Base-by-base conservation (phyloP, 2,113 vertebrate species). In the Cephalopholis sonnerati region DNA sequence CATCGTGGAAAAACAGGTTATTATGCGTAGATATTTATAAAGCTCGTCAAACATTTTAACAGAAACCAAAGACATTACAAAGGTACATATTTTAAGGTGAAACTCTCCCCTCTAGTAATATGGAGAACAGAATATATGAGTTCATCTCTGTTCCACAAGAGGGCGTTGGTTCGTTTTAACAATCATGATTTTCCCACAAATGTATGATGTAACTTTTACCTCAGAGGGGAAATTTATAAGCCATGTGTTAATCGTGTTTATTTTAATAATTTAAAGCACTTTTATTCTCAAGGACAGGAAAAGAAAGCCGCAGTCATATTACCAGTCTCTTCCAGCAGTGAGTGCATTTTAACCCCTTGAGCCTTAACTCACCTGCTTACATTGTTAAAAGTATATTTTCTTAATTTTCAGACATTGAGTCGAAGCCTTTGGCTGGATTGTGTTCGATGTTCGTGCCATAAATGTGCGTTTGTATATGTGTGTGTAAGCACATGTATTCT, bases 41-140 rank as follows among this genome's bases (percentile, higher is more conserved):
- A 79, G 20, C 68, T 83, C n/a, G 10, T 81, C 11, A 36, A 41
- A 70, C 20, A 46, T 18, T 75, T 87, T 24, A 79, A 75, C 64
- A 63, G 84, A 89, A 83, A 83, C 90, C 93, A 95, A 95, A 95
- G 93, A 93, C 20, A 50, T 59, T 64, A 77, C 22, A 50, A 62
- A 62, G 20, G 2, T 66, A 51, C 55, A 44, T 76, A 70, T 67
- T 55, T 7, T 82, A 10, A 82, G 69, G 73, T 57, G 3, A 50
- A 58, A 36, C 39, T 63, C n/a, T 66, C 36, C 29, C 64, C 7
- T 73, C 16, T 24, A 16, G 1, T 25, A 13, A 10, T 13, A 4
- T 66, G 10, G 13, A 57, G 41, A 16, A n/a, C 50, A 32, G 48
- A 18, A 20, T 53, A n/a, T 17, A 36, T 54, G 63, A 65, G 0